Conservation (phyloP, 2,888 invertebrate genomes). For the Heliconius ethilla region DNA sequence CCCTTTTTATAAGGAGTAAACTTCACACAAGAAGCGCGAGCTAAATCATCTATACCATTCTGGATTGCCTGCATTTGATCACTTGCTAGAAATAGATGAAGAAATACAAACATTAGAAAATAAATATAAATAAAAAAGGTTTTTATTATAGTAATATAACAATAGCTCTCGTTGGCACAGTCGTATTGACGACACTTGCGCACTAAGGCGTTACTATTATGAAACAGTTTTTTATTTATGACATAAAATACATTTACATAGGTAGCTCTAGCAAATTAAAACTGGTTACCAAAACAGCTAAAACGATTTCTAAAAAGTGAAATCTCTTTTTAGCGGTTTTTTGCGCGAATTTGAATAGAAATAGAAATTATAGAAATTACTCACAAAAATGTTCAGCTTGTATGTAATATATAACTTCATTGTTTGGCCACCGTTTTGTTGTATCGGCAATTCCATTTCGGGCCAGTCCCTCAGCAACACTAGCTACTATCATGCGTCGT, state of each 20-base stretch:
- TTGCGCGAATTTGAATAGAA: too few species aligned
- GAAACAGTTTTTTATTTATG: background rate
- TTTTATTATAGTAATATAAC: constrained; percentile 33
- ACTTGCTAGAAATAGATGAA: constrained; percentile 54
- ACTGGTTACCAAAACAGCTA: background rate
- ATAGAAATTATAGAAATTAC: constrained; percentile 46
- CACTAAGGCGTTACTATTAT: constrained; percentile 22
- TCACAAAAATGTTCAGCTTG: constrained; percentile 76
- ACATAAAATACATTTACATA: background rate
- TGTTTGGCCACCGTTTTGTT: constrained; percentile 76
- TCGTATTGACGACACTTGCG: constrained; percentile 31
- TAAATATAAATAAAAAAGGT: constrained; percentile 12
- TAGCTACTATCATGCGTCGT: constrained; percentile 68
- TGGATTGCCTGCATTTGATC: constrained; percentile 75
- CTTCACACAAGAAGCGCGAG: constrained; percentile 74
- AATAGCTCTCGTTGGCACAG: constrained; percentile 31
- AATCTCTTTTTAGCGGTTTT: background rate
- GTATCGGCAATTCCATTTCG: constrained; percentile 73
- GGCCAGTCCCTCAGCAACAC: constrained; percentile 71
- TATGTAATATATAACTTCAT: constrained; percentile 74
- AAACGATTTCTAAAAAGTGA: constrained; percentile 8
- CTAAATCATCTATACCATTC: constrained; percentile 73
- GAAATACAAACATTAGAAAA: background rate
- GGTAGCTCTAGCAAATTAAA: background rate
- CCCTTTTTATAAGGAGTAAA: constrained; percentile 74